phyloP scores from a whole-genome alignment of 2,888 invertebrate species.

The Pristionchus maxplancki region DNA sequence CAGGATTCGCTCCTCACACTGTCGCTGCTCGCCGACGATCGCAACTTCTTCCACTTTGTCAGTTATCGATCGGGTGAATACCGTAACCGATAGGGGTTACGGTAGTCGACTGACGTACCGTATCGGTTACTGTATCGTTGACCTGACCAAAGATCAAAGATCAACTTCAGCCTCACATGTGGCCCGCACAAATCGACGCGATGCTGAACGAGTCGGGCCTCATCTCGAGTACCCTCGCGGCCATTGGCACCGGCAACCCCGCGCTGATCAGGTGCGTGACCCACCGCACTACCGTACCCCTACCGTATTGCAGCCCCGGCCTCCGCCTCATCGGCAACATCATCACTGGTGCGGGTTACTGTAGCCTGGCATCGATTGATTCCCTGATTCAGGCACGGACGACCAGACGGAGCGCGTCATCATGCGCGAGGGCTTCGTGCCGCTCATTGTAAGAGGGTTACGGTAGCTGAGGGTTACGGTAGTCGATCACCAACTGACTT shows the following conservation, averaged over 20 bases:
- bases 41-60: constrained; percentile 44
- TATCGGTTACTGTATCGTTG: neutral
- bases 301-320: constrained; percentile 40
- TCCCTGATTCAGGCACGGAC: constrained; percentile 35
- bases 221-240: neutral
- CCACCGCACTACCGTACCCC: neutral
- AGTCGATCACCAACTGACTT: neutral
- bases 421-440: constrained; percentile 25
- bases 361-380: neutral
- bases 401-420: constrained; percentile 41
- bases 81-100: neutral
- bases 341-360: constrained; percentile 33
- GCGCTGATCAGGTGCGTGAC: neutral
- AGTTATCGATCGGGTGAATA: neutral
- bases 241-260: neutral
- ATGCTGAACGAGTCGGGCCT: constrained; percentile 28
- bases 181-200: constrained; percentile 36
- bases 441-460: constrained; percentile 19
- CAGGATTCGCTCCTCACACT: constrained; percentile 45
- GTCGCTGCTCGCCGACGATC: constrained; percentile 39
- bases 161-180: neutral
- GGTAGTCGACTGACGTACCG: neutral
- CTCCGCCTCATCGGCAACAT: constrained; percentile 52
- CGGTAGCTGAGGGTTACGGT: neutral
- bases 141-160: neutral